Conservation (phyloP, 2,888 invertebrate species). For the Smittia sp. region DNA sequence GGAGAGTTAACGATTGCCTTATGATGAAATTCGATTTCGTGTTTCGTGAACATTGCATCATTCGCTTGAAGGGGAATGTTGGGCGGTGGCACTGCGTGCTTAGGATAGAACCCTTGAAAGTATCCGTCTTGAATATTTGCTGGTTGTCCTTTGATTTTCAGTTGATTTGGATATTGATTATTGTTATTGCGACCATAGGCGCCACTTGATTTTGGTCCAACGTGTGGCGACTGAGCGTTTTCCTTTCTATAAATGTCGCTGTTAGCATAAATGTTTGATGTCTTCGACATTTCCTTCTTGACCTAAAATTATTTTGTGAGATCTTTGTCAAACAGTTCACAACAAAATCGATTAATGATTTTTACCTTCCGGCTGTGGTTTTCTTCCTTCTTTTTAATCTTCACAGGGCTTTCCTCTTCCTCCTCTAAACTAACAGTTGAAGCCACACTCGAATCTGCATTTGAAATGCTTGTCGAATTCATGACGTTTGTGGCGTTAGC, state of each 20-base stretch:
- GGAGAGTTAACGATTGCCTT: constrained; percentile 36
- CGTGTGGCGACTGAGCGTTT: constrained; percentile 42
- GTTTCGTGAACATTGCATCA: constrained; percentile 35
- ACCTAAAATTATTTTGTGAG: constrained; percentile 45
- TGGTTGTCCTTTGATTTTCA: constrained; percentile 33
- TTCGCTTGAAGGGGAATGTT: constrained; percentile 40
- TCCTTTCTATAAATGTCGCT: constrained; percentile 48
- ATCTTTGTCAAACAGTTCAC: neutral
- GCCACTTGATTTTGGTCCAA: constrained; percentile 12
- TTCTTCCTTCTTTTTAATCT: constrained; percentile 54
- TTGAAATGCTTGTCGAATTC: constrained; percentile 57
- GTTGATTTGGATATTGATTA: constrained; percentile 37
- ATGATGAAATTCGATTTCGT: constrained; percentile 40
- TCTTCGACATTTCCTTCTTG: constrained; percentile 53
- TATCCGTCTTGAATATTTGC: constrained; percentile 46
- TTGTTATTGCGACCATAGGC: constrained; percentile 24
- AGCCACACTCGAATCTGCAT: constrained; percentile 56
- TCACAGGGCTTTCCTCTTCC: constrained; percentile 51
- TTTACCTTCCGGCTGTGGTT: constrained; percentile 45
- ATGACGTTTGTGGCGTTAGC: constrained; percentile 56
- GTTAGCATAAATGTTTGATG: constrained; percentile 49
- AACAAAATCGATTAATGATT: constrained; percentile 8
- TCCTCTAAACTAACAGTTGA: constrained; percentile 54
- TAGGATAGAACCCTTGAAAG: constrained; percentile 49
- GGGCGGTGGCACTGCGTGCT: constrained; percentile 44